Evolutionary conservation across 1,140 invertebrate genomes (phyloP).

Genomic region (Drosophila seguyi): DNA sequence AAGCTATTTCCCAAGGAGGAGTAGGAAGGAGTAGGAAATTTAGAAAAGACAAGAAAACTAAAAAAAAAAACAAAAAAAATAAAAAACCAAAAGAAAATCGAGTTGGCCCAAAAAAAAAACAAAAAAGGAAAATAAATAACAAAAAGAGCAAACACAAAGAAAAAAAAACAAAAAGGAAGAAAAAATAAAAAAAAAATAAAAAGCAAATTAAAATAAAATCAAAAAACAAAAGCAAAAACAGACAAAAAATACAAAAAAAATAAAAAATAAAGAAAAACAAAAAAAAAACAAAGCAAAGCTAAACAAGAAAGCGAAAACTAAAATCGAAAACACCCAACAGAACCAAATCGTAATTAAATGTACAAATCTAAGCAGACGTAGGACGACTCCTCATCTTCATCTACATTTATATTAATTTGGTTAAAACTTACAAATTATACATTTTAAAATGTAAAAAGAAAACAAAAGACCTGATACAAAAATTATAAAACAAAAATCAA

Average conservation of each 20-base stretch:
- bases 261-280: no score
- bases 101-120: no score
- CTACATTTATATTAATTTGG: slow-evolving; percentile 1
- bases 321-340: not conserved
- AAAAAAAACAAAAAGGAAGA: not conserved
- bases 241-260: no score
- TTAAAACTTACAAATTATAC: not conserved
- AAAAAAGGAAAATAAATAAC: no score
- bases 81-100: no score
- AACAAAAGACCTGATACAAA: slow-evolving; percentile 7
- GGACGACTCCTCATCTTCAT: not conserved
- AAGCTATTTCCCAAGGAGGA: slow-evolving; percentile 54
- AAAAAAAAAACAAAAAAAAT: not conserved
- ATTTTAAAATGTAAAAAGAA: slow-evolving; percentile 14
- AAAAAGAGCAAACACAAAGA: not conserved
- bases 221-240: not conserved
- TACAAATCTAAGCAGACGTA: not conserved
- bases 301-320: not conserved
- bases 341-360: slow-evolving; percentile 2
- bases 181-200: not conserved
- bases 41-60: not conserved
- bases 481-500: not conserved
- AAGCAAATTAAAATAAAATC: no score
- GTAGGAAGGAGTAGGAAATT: not conserved
- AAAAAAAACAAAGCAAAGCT: no score